Evolutionary conservation across 2,113 vertebrate species (phyloP).

Genomic region (Nycticryphes semicollaris): DNA sequence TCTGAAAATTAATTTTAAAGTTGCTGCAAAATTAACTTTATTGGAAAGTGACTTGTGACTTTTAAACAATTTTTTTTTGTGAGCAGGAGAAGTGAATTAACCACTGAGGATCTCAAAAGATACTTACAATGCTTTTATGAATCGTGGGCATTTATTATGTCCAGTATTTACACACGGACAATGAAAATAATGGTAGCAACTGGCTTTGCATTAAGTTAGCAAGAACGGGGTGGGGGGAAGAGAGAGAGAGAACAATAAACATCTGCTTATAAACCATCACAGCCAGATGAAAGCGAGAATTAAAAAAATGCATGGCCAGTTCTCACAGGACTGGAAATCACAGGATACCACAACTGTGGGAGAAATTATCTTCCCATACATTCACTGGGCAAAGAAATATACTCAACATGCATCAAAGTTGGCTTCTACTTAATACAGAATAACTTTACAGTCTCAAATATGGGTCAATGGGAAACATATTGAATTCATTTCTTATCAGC

Average conservation of each 20-base stretch:
- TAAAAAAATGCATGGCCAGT: slow-evolving; percentile 6
- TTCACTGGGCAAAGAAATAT: not conserved
- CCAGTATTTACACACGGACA: not conserved
- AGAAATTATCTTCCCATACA: slow-evolving; percentile 41
- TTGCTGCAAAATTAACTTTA: not conserved
- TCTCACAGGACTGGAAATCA: slow-evolving; percentile 29
- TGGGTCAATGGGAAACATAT: not conserved
- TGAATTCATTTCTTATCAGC: slow-evolving; percentile 48
- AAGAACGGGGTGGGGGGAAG: not conserved
- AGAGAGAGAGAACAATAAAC: slow-evolving; percentile 18
- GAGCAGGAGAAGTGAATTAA: not conserved
- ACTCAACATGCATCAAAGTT: not conserved
- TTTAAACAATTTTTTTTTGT: not conserved
- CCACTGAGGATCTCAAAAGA: not conserved
- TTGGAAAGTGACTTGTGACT: not conserved
- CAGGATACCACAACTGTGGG: not conserved
- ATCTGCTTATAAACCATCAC: slow-evolving; percentile 8
- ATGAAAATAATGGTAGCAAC: not conserved
- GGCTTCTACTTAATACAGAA: not conserved
- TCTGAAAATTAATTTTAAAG: not conserved
- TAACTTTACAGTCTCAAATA: not conserved
- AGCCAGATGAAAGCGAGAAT: slow-evolving; percentile 33
- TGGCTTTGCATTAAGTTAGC: not conserved
- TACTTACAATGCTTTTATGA: not conserved
- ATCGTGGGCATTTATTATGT: not conserved